Evolutionary conservation across 2,113 vertebrate genomes (phyloP).

Genomic region (Neotragus moschatus): DNA sequence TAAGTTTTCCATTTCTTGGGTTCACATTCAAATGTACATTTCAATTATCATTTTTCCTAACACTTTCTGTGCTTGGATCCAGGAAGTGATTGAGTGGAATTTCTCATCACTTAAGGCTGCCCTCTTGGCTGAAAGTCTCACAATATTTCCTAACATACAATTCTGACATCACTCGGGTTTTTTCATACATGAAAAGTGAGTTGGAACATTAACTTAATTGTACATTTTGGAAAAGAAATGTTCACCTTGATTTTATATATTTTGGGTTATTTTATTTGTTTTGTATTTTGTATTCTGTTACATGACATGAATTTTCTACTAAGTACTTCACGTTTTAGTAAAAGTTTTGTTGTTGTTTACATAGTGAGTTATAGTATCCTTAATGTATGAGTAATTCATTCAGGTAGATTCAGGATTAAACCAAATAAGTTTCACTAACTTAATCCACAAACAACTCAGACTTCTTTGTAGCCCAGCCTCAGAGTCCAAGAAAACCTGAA

Average conservation of each 20-base stretch:
- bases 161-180: not conserved
- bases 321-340: not conserved
- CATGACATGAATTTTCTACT: not conserved
- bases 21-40: not conserved
- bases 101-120: not conserved
- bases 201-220: not conserved
- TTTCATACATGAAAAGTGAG: not conserved
- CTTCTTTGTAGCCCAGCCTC: not conserved
- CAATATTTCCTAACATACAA: not conserved
- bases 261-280: constrained; percentile 5
- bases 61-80: not conserved
- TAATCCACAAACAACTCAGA: not conserved
- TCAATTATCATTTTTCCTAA: not conserved
- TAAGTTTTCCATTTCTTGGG: not conserved
- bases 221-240: constrained; percentile 10
- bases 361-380: not conserved
- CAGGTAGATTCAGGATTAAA: not conserved
- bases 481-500: constrained; percentile 9
- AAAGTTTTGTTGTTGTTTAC: not conserved
- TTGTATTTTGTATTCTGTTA: constrained; percentile 1
- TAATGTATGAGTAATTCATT: not conserved
- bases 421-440: not conserved
- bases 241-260: not conserved
- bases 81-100: not conserved
- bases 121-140: not conserved